A percentile compares a stretch with the other conserved stretches of the same genome.
Evolutionary conservation across 2,113 vertebrate species (phyloP).

Genomic region (Neopipo cinnamomea): DNA sequence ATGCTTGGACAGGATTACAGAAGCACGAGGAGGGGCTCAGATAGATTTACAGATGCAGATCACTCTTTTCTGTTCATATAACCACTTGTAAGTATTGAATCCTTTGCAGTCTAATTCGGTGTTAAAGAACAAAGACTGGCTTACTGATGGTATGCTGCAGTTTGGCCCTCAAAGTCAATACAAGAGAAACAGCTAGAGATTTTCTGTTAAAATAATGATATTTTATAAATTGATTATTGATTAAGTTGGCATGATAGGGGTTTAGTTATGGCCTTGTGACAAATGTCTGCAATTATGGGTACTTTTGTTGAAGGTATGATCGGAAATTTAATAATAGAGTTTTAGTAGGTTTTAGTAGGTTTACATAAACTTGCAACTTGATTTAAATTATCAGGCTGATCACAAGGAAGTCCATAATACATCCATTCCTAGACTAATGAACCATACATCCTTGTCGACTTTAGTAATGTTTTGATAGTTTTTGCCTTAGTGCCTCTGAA

Average conservation of each 20-base stretch:
- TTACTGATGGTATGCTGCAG: not conserved
- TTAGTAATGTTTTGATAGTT: slow-evolving; percentile 74
- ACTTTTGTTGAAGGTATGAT: not conserved
- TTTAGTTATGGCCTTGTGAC: not conserved
- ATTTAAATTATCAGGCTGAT: slow-evolving; percentile 73
- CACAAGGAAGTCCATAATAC: slow-evolving; percentile 59
- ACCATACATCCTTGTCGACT: slow-evolving; percentile 65
- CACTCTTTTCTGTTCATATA: not conserved
- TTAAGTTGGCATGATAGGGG: not conserved
- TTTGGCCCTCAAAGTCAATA: not conserved
- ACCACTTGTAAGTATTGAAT: not conserved
- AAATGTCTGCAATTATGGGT: slow-evolving; percentile 10
- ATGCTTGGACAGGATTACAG: not conserved
- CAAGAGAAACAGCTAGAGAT: not conserved
- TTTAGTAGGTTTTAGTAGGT: not conserved
- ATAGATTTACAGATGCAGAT: not conserved
- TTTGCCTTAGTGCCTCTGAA: slow-evolving; percentile 72
- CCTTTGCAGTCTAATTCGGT: not conserved
- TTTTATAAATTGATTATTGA: slow-evolving; percentile 61
- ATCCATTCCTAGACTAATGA: slow-evolving; percentile 74
- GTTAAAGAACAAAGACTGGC: not conserved
- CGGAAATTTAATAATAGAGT: slow-evolving; percentile 57
- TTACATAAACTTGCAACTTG: slow-evolving; percentile 54
- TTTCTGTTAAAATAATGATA: slow-evolving; percentile 38
- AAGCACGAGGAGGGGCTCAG: not conserved